Percentiles rank a stretch among this genome's conserved stretches.
phyloP scores from a whole-genome alignment of 1,140 invertebrate species.

The Hyphantria cunea region DNA sequence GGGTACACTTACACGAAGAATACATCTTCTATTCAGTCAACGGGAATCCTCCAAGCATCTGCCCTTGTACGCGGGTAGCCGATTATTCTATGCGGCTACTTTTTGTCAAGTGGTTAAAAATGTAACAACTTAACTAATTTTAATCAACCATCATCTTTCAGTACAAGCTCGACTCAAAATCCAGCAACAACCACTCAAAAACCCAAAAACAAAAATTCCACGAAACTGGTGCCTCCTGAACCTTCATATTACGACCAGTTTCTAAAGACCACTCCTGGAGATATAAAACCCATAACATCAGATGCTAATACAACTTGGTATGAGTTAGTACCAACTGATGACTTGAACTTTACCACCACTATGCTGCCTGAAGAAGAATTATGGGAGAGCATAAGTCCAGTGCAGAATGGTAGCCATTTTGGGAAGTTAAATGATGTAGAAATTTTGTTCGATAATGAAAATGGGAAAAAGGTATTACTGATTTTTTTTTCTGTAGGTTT shows the following conservation, averaged over 20 bases:
- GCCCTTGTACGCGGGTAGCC: no score
- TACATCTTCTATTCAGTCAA: no score
- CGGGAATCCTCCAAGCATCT: no score
- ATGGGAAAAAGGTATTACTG: constrained; percentile 50
- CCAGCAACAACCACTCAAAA: constrained; percentile 32
- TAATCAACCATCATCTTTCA: constrained; percentile 42
- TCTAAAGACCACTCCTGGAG: constrained; percentile 64
- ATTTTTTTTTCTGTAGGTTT: constrained; percentile 3
- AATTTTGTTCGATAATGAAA: constrained; percentile 61
- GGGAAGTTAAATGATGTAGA: constrained; percentile 73
- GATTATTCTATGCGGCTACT: no score
- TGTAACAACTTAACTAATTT: no score
- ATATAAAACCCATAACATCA: constrained; percentile 38
- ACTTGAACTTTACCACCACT: constrained; percentile 50
- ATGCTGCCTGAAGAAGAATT: constrained; percentile 57
- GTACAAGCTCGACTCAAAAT: constrained; percentile 47
- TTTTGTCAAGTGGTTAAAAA: no score
- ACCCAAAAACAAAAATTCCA: constrained; percentile 46
- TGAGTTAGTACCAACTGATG: constrained; percentile 58
- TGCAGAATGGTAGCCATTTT: constrained; percentile 44
- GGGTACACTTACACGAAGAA: no score
- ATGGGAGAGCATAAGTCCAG: constrained; percentile 64
- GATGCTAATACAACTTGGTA: constrained; percentile 65
- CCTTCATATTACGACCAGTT: constrained; percentile 77
- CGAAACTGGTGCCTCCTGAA: constrained; percentile 58